phyloP scores from a whole-genome alignment of 2,888 invertebrate species.

The Cerceris rybyensis region DNA sequence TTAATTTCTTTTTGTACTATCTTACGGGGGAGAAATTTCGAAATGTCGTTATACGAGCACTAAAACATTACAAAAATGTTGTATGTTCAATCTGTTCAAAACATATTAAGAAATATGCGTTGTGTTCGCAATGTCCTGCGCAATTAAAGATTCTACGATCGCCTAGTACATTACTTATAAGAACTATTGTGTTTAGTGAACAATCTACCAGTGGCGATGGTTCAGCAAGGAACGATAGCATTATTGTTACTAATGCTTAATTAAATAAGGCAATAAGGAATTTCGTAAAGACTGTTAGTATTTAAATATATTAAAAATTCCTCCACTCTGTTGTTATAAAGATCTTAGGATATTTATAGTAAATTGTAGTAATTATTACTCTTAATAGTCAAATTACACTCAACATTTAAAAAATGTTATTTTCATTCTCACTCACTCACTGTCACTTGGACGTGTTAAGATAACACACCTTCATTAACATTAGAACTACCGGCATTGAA shows the following conservation, averaged over 20 bases:
- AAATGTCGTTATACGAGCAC: slow-evolving; percentile 62
- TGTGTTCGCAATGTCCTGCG: slow-evolving; percentile 59
- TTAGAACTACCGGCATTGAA: too few species aligned
- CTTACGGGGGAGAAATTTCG: slow-evolving; percentile 78
- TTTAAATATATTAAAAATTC: slow-evolving; percentile 27
- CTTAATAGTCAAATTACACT: neutral
- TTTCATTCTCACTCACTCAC: too few species aligned
- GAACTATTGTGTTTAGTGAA: slow-evolving; percentile 63
- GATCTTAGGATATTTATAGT: neutral
- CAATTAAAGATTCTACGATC: slow-evolving; percentile 50
- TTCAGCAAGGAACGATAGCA: slow-evolving; percentile 36
- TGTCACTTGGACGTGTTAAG: too few species aligned
- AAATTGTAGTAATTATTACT: slow-evolving; percentile 16
- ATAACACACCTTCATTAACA: too few species aligned
- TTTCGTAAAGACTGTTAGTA: slow-evolving; percentile 38
- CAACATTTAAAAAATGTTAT: too few species aligned
- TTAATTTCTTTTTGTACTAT: slow-evolving; percentile 80
- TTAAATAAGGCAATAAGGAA: slow-evolving; percentile 1
- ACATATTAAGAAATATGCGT: slow-evolving; percentile 50
- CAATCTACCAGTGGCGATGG: slow-evolving; percentile 47
- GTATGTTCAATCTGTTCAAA: slow-evolving; percentile 43
- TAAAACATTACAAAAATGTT: slow-evolving; percentile 53
- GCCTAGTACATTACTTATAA: slow-evolving; percentile 64
- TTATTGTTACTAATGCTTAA: slow-evolving; percentile 37
- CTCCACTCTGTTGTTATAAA: too few species aligned